These are phyloP conservation scores for Parnassius glacialis DNA, from an alignment of 2,888 invertebrate genomes.

Conservation along the genomic window DNA sequence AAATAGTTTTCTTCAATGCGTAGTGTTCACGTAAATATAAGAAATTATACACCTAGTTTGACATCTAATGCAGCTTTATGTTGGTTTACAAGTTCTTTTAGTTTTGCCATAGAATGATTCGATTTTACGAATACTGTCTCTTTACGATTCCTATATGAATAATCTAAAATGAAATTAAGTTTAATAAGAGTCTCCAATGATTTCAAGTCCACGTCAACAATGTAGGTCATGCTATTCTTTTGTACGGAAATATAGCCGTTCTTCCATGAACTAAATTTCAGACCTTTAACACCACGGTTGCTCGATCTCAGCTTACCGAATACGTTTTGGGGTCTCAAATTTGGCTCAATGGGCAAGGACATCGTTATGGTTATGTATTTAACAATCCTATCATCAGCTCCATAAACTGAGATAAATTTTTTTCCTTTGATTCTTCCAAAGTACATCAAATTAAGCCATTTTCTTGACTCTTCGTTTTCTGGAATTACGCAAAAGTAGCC, in stretches of 20 bases:
- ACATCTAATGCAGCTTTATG: constrained; percentile 55
- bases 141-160: constrained; percentile 36
- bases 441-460: constrained; percentile 53
- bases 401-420: constrained; percentile 46
- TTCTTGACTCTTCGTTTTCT: constrained; percentile 55
- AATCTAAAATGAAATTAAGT: constrained; percentile 54
- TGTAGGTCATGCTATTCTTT: constrained; percentile 28
- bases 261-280: constrained; percentile 62
- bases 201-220: constrained; percentile 59
- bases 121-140: constrained; percentile 40
- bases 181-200: constrained; percentile 54
- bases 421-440: constrained; percentile 50
- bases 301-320: constrained; percentile 51
- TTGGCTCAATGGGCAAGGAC: constrained; percentile 35
- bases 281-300: constrained; percentile 57
- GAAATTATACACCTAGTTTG: constrained; percentile 54
- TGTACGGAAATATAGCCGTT: constrained; percentile 28
- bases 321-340: constrained; percentile 32
- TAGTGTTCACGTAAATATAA: too few relatives aligned
- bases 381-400: constrained; percentile 44
- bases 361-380: constrained; percentile 51
- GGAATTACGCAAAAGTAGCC: constrained; percentile 60
- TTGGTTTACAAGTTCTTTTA: constrained; percentile 48
- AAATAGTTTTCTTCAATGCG: too few relatives aligned
- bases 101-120: constrained; percentile 37